phyloP scores from a whole-genome alignment of 2,113 vertebrate species.

The Ancistrus triradiatus region DNA sequence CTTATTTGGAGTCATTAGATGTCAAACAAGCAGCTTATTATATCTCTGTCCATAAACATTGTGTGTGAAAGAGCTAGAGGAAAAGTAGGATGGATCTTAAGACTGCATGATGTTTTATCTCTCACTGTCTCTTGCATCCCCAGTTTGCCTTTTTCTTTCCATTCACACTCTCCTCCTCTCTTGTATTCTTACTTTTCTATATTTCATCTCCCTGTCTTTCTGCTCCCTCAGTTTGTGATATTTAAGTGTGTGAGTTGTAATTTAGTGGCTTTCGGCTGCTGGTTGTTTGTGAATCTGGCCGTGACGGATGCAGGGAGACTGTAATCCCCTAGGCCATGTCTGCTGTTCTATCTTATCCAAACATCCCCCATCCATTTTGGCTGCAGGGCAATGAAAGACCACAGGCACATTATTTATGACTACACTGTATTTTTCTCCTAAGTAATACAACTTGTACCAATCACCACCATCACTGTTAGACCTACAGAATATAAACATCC shows the following conservation, averaged over 20 bases:
- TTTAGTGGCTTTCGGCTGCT: slow-evolving; percentile 15
- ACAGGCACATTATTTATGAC: slow-evolving; percentile 11
- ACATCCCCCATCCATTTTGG: slow-evolving; percentile 25
- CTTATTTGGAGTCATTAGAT: slow-evolving; percentile 28
- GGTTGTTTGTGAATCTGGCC: slow-evolving; percentile 37
- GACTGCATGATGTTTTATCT: not conserved
- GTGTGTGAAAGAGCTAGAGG: slow-evolving; percentile 15
- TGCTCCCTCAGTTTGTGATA: not conserved
- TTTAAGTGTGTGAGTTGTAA: slow-evolving; percentile 6
- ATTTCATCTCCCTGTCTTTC: not conserved
- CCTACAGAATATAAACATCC: no score
- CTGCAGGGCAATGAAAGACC: slow-evolving; percentile 15
- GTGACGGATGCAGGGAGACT: slow-evolving; percentile 19
- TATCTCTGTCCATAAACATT: slow-evolving; percentile 31
- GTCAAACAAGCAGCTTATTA: slow-evolving; percentile 32
- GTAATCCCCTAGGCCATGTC: slow-evolving; percentile 33
- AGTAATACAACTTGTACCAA: no score
- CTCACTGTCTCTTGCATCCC: not conserved
- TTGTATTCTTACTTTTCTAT: not conserved
- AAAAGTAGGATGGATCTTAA: slow-evolving; percentile 6
- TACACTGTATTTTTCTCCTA: no score
- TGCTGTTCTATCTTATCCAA: slow-evolving; percentile 28
- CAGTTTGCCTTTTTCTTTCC: no score
- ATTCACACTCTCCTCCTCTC: not conserved
- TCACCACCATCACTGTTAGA: no score